A percentile compares a stretch with the other conserved stretches of the same genome.
These are phyloP conservation scores for Lepidurus apus DNA, from an alignment of 1,140 invertebrate species.

Conservation along the genomic window DNA sequence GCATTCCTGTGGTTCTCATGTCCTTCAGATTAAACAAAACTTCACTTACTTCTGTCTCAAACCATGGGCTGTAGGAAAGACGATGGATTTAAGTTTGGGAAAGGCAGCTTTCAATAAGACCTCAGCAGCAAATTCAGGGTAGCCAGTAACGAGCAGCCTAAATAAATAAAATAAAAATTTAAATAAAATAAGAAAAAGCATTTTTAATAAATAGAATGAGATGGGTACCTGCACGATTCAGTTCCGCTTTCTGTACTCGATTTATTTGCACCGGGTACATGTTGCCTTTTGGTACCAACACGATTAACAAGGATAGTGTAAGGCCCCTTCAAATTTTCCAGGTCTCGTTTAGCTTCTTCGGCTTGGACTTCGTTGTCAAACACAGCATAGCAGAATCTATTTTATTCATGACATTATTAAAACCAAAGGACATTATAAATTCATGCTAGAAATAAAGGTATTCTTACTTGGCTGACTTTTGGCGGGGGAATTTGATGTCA, in stretches of 20 bases:
- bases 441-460: no score
- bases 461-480: constrained; percentile 26
- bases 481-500: constrained; percentile 25
- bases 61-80: background rate
- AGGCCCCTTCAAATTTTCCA: background rate
- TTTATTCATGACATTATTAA: background rate
- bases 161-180: background rate
- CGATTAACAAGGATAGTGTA: constrained; percentile 4
- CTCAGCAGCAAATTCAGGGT: background rate
- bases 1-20: background rate
- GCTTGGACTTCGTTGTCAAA: constrained; percentile 17
- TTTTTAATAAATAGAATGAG: background rate
- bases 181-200: background rate
- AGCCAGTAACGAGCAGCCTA: constrained; percentile 24
- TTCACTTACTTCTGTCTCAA: constrained; percentile 1
- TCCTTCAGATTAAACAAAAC: background rate
- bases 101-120: constrained; percentile 8
- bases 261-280: background rate
- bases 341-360: constrained; percentile 20
- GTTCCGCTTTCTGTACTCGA: background rate
- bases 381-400: constrained; percentile 19
- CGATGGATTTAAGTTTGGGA: constrained; percentile 14
- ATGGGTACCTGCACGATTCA: background rate
- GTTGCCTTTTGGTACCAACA: background rate
- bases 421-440: background rate